Evolutionary conservation across 2,113 vertebrate species (phyloP), one percentile per base, ranked within the genome.

Genomic region (Cariama cristata): DNA sequence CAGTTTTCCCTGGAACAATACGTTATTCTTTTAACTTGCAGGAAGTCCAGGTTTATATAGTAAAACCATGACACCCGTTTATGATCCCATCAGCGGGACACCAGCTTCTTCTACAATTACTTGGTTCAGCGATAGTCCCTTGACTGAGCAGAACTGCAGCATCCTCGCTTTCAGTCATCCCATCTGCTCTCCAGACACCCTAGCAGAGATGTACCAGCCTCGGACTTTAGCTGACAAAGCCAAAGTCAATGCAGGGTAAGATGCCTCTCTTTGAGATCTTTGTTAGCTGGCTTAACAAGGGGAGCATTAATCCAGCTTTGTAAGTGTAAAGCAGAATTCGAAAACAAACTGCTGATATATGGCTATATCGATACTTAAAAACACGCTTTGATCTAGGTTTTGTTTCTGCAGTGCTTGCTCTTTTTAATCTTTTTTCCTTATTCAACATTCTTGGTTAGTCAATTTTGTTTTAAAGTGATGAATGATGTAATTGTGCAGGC

Each of bases 11-110:
- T 71, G 73, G 45, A 91, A 23, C 91, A 79, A 97, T 30, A n/a
- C 3, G 1, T 79, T 50, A 16, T n/a, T 50, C 77, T 95, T 40
- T 75, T 87, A 77, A 93, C 50, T 95, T 97, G 53, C 97, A 99
- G 98, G 96, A 86, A 99, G 98, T 64, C 93, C 98, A 40, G 98
- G 99, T 33, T 98, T 99, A 63, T 99, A 99, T 79, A 99, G 99
- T 93, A 99, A 99, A 97, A 99, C 99, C 47, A 99, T 99, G 99
- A 99, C 98, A 21, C 99, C 99, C 19, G 96, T 83, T 32, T 99
- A 99, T 13, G 99, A 99, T 97, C 99, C 99, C 9, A 52, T 98
- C 92, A 99, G 98, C 9, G 99, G 99, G 49, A 99, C 98, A 7
- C 99, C 99, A 2, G 97, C 97, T 8, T 98, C 99, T 16, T 98